Conservation (phyloP, 1,140 invertebrate genomes). For the Nephotettix cincticeps region DNA sequence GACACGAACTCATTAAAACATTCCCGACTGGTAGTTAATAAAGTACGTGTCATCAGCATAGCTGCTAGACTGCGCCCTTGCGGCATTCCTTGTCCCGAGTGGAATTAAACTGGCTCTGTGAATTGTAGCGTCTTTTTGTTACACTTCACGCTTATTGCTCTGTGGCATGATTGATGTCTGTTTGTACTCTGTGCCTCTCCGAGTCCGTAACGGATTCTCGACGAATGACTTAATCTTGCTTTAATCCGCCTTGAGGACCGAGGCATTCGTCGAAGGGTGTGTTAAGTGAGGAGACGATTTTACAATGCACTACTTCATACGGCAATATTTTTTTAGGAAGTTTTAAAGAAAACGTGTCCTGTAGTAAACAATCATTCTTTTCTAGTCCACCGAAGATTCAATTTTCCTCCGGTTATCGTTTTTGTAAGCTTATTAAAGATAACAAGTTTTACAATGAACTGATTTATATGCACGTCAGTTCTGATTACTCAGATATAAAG, state of each 20-base stretch:
- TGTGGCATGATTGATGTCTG: not conserved
- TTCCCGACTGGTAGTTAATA: not conserved
- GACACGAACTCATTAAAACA: slow-evolving; percentile 1
- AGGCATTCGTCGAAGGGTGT: not conserved
- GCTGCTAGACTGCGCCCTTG: not conserved
- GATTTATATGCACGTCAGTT: too few relatives aligned
- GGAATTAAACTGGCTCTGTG: not conserved
- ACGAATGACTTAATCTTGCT: not conserved
- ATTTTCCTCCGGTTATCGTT: too few relatives aligned
- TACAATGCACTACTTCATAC: too few relatives aligned
- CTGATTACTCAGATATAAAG: too few relatives aligned
- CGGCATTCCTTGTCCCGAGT: slow-evolving; percentile 1
- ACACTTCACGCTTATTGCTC: not conserved
- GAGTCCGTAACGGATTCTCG: not conserved
- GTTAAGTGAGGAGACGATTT: too few relatives aligned
- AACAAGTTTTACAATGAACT: too few relatives aligned
- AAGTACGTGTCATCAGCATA: not conserved
- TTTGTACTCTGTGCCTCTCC: not conserved
- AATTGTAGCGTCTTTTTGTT: not conserved
- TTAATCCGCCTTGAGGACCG: not conserved
- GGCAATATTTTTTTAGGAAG: too few relatives aligned
- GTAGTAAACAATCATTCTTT: too few relatives aligned
- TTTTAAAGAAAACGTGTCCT: too few relatives aligned
- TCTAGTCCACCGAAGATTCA: too few relatives aligned
- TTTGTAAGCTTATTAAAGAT: too few relatives aligned